Percentiles rank a stretch among this genome's conserved stretches.
phyloP scores from a whole-genome alignment of 2,797 vertebrate genomes.

The Spinus pinus region DNA sequence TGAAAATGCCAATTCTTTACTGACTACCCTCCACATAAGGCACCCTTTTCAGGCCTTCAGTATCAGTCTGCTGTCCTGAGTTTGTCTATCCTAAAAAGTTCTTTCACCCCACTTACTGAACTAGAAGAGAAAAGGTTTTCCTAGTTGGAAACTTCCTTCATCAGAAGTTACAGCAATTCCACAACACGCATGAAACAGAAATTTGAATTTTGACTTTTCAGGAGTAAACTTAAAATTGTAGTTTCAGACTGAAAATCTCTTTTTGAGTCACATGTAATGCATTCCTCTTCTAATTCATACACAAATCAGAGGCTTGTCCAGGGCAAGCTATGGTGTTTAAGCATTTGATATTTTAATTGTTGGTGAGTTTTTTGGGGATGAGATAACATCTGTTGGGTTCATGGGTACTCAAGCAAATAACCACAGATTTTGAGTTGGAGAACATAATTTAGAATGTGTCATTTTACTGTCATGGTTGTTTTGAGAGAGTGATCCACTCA shows the following conservation, averaged over 20 bases:
- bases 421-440: neutral
- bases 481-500: neutral
- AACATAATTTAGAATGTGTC: neutral
- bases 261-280: neutral
- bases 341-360: neutral
- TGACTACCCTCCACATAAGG: neutral
- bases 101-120: neutral
- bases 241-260: neutral
- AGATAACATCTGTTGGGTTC: neutral
- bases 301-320: neutral
- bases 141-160: neutral
- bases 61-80: neutral
- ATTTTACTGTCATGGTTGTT: neutral
- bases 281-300: neutral
- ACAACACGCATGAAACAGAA: neutral
- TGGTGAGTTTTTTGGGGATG: neutral
- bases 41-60: rapidly evolving
- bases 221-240: neutral
- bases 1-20: neutral
- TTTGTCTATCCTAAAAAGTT: neutral
- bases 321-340: neutral
- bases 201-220: neutral
- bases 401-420: neutral
- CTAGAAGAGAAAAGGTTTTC: neutral
- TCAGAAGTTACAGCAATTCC: neutral